phyloP scores from a whole-genome alignment of 2,888 invertebrate genomes.

The Polyommatus iphigenia region DNA sequence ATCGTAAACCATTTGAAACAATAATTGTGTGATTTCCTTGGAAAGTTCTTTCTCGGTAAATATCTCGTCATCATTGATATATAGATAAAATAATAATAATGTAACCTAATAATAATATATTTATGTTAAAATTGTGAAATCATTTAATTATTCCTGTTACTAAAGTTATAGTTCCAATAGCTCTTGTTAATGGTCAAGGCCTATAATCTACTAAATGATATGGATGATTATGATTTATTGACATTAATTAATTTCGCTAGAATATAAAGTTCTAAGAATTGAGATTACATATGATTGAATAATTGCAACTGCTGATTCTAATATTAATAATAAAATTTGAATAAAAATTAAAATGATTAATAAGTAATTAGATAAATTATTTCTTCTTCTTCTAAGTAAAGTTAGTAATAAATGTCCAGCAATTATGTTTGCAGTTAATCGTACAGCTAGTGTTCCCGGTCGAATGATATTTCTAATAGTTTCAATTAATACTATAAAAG shows the following conservation, averaged over 20 bases:
- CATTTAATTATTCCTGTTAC: slow-evolving; percentile 81
- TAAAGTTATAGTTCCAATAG: slow-evolving; percentile 79
- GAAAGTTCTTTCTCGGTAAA: slow-evolving; percentile 83
- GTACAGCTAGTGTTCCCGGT: slow-evolving; percentile 84
- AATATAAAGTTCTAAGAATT: slow-evolving; percentile 83
- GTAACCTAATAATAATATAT: slow-evolving; percentile 76
- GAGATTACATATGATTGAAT: slow-evolving; percentile 85
- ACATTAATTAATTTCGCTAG: slow-evolving; percentile 82
- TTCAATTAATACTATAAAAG: slow-evolving; percentile 88
- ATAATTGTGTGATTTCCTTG: slow-evolving; percentile 83
- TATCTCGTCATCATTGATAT: slow-evolving; percentile 86
- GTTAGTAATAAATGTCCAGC: slow-evolving; percentile 86
- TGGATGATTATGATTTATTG: slow-evolving; percentile 79
- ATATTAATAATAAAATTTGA: slow-evolving; percentile 75
- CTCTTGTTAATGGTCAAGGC: slow-evolving; percentile 82
- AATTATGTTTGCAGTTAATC: slow-evolving; percentile 88
- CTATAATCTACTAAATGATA: slow-evolving; percentile 84
- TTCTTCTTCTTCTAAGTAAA: slow-evolving; percentile 70
- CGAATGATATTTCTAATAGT: slow-evolving; percentile 86
- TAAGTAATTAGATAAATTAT: slow-evolving; percentile 50
- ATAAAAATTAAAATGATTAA: slow-evolving; percentile 61
- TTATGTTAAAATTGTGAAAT: slow-evolving; percentile 79
- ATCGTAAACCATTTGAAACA: slow-evolving; percentile 81
- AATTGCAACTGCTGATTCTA: slow-evolving; percentile 82
- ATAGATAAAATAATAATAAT: slow-evolving; percentile 72